Base-by-base conservation (phyloP, 2,888 invertebrate species). In the Alloplasta piceator region DNA sequence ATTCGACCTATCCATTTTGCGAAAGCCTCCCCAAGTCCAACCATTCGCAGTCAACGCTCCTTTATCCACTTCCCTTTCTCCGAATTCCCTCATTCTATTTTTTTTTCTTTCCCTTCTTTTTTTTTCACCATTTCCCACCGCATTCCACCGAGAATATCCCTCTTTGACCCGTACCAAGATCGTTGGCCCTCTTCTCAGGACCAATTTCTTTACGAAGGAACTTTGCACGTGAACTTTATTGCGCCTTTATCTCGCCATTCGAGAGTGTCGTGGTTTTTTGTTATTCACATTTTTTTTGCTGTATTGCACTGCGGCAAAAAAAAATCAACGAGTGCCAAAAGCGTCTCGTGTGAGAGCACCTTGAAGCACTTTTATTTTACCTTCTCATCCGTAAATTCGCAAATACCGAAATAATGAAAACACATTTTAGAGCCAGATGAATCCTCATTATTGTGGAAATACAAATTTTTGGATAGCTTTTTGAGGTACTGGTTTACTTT, bases 1-100 rank as follows among this genome's bases (percentile, higher is more conserved):
- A 64, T 64, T 36, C 77, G 26, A 55, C 71, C 71, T 58, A 70
- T 71, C 71, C 77, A 71, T 71, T 70, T 14, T 71, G 56, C 48
- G 63, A 50, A 46, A 16, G 12, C 48, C 48, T 61, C 16, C 26
- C 75, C 60, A 36, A 3, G 36, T 60, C 9, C 68, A 36, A 46
- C 58, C 77, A 56, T 71, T 12, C 43, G 26, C 43, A 41, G 56
- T 68, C 56, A 68, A 68, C 68, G 61, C 74, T 76, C 16, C 36
- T 67, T 58, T 66, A 58, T 75, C 56, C 14, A 46, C 43, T 60
- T 46, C 48, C 64, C 52, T 50, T 61, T 50, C 46, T 9, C 16
- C 14, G 2, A 38, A 55, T 52, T 56, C 50, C 41, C 50, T 60
- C 41, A 71, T 38, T 26, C 12, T 50, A 6, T 41, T 36, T 9